phyloP scores from a whole-genome alignment of 1,140 invertebrate genomes.

The Acromyrmex echinatior region DNA sequence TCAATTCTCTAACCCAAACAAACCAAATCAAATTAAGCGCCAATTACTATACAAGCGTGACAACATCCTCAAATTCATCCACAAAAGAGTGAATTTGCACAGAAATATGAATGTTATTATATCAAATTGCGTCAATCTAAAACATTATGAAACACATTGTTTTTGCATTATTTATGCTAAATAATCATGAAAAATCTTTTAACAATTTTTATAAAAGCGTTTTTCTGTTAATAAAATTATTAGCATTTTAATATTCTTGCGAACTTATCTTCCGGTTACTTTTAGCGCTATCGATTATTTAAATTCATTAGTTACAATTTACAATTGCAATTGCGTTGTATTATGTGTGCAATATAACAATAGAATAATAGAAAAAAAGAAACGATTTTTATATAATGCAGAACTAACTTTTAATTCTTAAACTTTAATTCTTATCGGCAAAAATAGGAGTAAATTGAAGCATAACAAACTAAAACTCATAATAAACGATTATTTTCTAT shows the following conservation, averaged over 20 bases:
- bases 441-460: neutral
- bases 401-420: neutral
- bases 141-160: neutral
- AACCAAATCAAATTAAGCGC: constrained; percentile 35
- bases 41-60: constrained; percentile 24
- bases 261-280: neutral
- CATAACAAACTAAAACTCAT: neutral
- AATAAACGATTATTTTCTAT: neutral
- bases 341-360: neutral
- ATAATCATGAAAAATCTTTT: neutral
- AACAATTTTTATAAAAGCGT: neutral
- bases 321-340: constrained; percentile 2
- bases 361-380: neutral
- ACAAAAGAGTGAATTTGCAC: neutral
- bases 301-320: neutral
- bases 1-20: neutral
- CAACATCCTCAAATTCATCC: neutral
- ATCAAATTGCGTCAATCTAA: neutral
- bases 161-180: neutral
- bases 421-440: no score
- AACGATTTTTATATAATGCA: neutral
- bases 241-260: neutral
- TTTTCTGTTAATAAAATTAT: neutral
- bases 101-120: neutral
- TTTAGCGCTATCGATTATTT: neutral